A percentile compares a stretch with the other conserved stretches of the same genome.
Conservation (phyloP, 2,113 vertebrate genomes). For the Prolemur simus region DNA sequence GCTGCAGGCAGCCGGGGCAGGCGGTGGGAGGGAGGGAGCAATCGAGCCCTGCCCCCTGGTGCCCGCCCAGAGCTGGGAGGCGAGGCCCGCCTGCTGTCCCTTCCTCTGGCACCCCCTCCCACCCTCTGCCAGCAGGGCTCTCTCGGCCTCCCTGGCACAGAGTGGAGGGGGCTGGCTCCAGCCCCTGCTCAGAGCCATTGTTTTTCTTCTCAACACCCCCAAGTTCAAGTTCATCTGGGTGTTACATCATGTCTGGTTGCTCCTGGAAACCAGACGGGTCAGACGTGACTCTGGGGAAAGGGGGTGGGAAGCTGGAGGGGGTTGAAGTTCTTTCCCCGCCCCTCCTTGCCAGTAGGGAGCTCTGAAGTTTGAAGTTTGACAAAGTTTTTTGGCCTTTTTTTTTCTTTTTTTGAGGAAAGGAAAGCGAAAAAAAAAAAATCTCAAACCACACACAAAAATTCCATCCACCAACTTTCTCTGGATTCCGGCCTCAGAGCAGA, state of each 20-base stretch:
- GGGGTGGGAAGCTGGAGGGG: slow-evolving; percentile 82
- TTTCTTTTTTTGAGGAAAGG: slow-evolving; percentile 12
- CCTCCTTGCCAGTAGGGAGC: slow-evolving; percentile 85
- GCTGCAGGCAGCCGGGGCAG: not conserved
- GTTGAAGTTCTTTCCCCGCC: slow-evolving; percentile 76
- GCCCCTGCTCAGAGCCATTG: slow-evolving; percentile 83
- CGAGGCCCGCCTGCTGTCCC: slow-evolving; percentile 67
- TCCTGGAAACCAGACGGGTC: slow-evolving; percentile 91
- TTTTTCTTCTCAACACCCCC: slow-evolving; percentile 85
- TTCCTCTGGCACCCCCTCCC: slow-evolving; percentile 77
- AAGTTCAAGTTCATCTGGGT: slow-evolving; percentile 93
- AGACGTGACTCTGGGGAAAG: slow-evolving; percentile 90
- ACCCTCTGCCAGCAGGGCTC: slow-evolving; percentile 78
- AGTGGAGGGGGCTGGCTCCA: slow-evolving; percentile 86
- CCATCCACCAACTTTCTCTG: slow-evolving; percentile 70
- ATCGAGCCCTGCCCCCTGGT: not conserved
- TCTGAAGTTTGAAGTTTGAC: slow-evolving; percentile 78
- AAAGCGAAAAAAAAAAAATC: not conserved
- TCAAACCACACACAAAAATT: slow-evolving; percentile 69
- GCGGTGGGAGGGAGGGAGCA: not conserved
- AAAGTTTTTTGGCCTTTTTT: slow-evolving; percentile 65
- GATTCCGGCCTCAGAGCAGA: slow-evolving; percentile 32
- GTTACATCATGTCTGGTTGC: slow-evolving; percentile 97
- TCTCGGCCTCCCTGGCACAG: slow-evolving; percentile 88
- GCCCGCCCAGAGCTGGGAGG: slow-evolving; percentile 65